Percentiles rank a stretch among this genome's conserved stretches.
These are phyloP conservation scores for Aporrectodea caliginosa DNA, from an alignment of 1,140 invertebrate species.

Conservation along the genomic window DNA sequence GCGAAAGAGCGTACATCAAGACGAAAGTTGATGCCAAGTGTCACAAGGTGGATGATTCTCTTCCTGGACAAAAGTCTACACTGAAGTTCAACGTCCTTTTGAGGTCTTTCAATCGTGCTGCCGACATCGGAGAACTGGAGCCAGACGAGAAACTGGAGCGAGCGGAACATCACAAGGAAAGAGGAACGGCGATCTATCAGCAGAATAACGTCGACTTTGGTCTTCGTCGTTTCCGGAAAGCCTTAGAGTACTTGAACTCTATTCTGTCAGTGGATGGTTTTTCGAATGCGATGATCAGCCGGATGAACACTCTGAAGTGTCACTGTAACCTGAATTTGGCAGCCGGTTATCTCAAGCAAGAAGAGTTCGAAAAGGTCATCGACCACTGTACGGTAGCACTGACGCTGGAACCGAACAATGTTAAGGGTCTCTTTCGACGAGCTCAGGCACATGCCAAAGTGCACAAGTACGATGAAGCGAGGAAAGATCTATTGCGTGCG, in stretches of 20 bases:
- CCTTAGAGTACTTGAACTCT: conserved; percentile 36
- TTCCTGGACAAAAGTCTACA: conserved; percentile 17
- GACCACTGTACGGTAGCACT: conserved; percentile 64
- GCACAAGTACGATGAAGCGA: conserved; percentile 38
- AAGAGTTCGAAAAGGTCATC: conserved; percentile 61
- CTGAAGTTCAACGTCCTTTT: conserved; percentile 31
- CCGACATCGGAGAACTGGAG: conserved; percentile 26
- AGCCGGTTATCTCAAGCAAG: conserved; percentile 61
- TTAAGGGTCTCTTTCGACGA: conserved; percentile 58
- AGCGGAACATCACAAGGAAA: conserved; percentile 39
- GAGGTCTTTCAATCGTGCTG: conserved; percentile 34
- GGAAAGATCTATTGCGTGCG: conserved; percentile 37
- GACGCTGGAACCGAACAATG: conserved; percentile 61
- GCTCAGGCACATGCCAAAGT: conserved; percentile 40
- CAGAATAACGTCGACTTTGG: conserved; percentile 37
- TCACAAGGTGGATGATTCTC: conserved; percentile 14
- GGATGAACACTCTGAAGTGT: conserved; percentile 31
- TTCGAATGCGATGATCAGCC: background rate
- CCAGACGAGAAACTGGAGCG: conserved; percentile 37
- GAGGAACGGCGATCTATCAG: conserved; percentile 41
- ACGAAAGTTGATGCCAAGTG: conserved; percentile 23
- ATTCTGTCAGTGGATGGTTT: background rate
- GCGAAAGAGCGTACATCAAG: conserved; percentile 36
- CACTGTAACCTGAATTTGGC: conserved; percentile 45
- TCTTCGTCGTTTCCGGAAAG: conserved; percentile 39